Evolutionary conservation across 2,797 vertebrate genomes (phyloP), one percentile per base, ranked within the genome.

Genomic region (Melanotaenia boesemani): DNA sequence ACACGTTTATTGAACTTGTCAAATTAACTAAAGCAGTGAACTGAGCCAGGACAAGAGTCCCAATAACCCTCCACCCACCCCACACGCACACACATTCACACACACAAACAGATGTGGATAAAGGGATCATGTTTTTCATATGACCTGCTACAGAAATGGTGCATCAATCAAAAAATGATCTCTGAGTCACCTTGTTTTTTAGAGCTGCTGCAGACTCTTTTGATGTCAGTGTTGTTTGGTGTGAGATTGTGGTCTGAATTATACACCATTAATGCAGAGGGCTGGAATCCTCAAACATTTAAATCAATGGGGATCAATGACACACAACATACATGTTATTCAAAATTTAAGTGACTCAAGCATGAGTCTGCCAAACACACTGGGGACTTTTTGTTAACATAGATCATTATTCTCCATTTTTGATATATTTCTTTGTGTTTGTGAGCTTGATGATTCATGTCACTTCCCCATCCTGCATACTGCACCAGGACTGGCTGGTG

Each of bases 1-100:
- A 93, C 90, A 89, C 83, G 6, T 93, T 91, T 89, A 89, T 92
- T 91, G 89, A 91, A 87, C 84, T 86, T 95, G 94, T 95, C 94
- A 93, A 93, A 95, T 94, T 94, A 95, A 91, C 87, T 76, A 83
- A 88, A 68, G 83, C 90, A 90, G 81, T 88, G 91, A 92, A 74
- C 75, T 86, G 88, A 75, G 63, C 15, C 62, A 16, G 67, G 69
- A 78, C 81, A 81, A 55, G 79, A 79, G 63, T 67, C 72, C 72
- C 52, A 67, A 70, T 75, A 77, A 81, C 28, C 28, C 28, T 28
- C 28, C 28, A 28, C 28, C 28, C 28, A 28, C 28, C 55, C 28
- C 56, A 67, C 24, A 48, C 24, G 48, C n/a, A 60, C 22, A 28
- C 7, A 32, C 20, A 54, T 2, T 30, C 20, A 54, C 2, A 34